Evolutionary conservation across 2,888 invertebrate species (phyloP).

Genomic region (Blera fallax): DNA sequence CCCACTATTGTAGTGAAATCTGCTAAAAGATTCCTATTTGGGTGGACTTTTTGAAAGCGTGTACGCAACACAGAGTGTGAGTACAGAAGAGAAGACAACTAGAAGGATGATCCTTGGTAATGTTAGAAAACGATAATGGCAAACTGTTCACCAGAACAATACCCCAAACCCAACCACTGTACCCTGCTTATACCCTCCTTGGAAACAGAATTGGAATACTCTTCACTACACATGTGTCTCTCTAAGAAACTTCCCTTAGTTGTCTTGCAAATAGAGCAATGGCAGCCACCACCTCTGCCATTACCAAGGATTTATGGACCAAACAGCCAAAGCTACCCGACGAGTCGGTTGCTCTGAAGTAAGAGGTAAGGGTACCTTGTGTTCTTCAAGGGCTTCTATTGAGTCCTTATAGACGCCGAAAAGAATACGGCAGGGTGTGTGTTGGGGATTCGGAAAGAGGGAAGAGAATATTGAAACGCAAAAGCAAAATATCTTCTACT

Average conservation of each 20-base stretch:
- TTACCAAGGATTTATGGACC: slow-evolving; percentile 67
- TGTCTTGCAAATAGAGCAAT: slow-evolving; percentile 39
- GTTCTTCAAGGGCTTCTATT: slow-evolving; percentile 64
- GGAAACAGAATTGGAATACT: slow-evolving; percentile 16
- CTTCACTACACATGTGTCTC: slow-evolving; percentile 48
- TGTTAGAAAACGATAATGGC: slow-evolving; percentile 65
- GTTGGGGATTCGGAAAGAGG: neutral
- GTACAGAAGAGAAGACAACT: neutral
- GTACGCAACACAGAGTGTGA: neutral
- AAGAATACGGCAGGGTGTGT: slow-evolving; percentile 41
- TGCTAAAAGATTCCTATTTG: neutral
- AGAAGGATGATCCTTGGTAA: slow-evolving; percentile 44
- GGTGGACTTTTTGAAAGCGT: neutral
- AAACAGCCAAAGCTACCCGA: slow-evolving; percentile 30
- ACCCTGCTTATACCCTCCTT: slow-evolving; percentile 4
- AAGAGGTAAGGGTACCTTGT: slow-evolving; percentile 27
- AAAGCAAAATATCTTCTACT: slow-evolving; percentile 14
- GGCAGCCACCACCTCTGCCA: slow-evolving; percentile 56
- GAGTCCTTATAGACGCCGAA: slow-evolving; percentile 54
- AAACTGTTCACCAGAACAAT: slow-evolving; percentile 65
- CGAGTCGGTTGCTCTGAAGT: slow-evolving; percentile 11
- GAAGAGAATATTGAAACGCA: neutral
- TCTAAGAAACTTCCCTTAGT: slow-evolving; percentile 29
- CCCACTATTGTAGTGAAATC: neutral
- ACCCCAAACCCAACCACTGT: slow-evolving; percentile 26